phyloP scores from a whole-genome alignment of 2,797 vertebrate genomes.

The Erpetoichthys calabaricus region DNA sequence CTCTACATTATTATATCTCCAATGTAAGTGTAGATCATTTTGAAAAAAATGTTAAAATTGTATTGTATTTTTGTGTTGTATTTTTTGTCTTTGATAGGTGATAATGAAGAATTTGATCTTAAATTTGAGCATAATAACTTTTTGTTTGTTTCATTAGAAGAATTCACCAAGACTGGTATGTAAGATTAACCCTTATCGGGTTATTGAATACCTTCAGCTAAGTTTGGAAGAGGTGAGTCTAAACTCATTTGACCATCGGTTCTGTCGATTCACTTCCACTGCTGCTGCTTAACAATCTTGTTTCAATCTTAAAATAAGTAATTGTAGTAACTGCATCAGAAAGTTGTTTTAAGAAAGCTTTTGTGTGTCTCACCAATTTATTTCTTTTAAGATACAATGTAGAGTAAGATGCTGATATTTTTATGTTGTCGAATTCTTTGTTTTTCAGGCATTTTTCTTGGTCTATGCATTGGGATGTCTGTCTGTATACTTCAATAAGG shows the following conservation, averaged over 20 bases:
- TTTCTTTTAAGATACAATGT: too few species aligned
- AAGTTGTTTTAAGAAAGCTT: too few species aligned
- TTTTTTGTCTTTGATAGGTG: too few species aligned
- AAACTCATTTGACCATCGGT: background rate
- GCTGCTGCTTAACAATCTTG: background rate
- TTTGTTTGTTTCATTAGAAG: constrained; percentile 8
- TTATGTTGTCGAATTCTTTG: constrained; percentile 1
- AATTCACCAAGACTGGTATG: constrained; percentile 41
- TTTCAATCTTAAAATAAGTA: too few species aligned
- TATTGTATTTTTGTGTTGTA: too few species aligned
- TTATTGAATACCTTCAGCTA: constrained; percentile 79
- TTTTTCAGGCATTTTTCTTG: constrained; percentile 77
- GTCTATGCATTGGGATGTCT: constrained; percentile 78
- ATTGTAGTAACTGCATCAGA: too few species aligned
- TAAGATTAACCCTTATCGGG: constrained; percentile 59
- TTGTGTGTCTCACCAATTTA: background rate
- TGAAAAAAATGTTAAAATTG: too few species aligned
- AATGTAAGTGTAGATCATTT: too few species aligned
- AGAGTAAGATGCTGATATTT: background rate
- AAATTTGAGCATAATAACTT: background rate
- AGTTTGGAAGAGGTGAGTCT: constrained; percentile 77
- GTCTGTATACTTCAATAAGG: constrained; percentile 63
- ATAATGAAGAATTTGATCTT: too few species aligned
- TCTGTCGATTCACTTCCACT: background rate
- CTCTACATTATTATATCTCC: too few species aligned